Conservation (phyloP, 1,140 invertebrate species). For the Plutomurus gul region DNA sequence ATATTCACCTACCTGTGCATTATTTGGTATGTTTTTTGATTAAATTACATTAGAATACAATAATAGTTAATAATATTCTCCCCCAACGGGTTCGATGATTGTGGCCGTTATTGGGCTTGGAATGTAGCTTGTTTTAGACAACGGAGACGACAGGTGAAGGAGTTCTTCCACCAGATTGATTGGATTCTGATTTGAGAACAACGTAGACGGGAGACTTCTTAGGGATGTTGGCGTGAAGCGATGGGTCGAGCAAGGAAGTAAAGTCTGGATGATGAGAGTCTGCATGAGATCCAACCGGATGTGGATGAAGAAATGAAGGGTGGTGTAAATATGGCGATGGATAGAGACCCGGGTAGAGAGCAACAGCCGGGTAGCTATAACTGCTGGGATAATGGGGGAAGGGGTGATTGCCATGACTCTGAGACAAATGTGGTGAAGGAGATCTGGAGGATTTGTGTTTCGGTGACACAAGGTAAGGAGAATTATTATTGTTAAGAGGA, state of each 20-base stretch:
- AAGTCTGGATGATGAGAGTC: constrained; percentile 43
- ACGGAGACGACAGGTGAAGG: constrained; percentile 53
- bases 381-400: constrained; percentile 43
- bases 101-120: background rate
- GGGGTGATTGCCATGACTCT: constrained; percentile 27
- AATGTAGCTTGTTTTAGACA: constrained; percentile 30
- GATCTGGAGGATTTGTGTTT: constrained; percentile 41
- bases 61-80: background rate
- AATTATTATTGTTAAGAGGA: constrained; percentile 28
- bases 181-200: constrained; percentile 39
- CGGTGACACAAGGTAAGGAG: constrained; percentile 34
- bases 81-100: constrained; percentile 24
- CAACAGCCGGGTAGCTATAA: constrained; percentile 23
- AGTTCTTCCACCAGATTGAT: constrained; percentile 15
- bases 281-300: constrained; percentile 42
- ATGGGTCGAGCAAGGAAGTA: constrained; percentile 23
- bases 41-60: background rate
- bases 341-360: constrained; percentile 50
- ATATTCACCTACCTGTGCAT: no score
- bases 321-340: constrained; percentile 44
- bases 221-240: constrained; percentile 22
- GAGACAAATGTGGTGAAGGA: constrained; percentile 35
- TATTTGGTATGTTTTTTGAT: constrained; percentile 16
- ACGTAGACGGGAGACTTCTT: constrained; percentile 54
- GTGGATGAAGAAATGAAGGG: constrained; percentile 42